A percentile compares a stretch with the other conserved stretches of the same genome.
phyloP scores from a whole-genome alignment of 2,888 invertebrate genomes.

The Drosophila paranaensis region DNA sequence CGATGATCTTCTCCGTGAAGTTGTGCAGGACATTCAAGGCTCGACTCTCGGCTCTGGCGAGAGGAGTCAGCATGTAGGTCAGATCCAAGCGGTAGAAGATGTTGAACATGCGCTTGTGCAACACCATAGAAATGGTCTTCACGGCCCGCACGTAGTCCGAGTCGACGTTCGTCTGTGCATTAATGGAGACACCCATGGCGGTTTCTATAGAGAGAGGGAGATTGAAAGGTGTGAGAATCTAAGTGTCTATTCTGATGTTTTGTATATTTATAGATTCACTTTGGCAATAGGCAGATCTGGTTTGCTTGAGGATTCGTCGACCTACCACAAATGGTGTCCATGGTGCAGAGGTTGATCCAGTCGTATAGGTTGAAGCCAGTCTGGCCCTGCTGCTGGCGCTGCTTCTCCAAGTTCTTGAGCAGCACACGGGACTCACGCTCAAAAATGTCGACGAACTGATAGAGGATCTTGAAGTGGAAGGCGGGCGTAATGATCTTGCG shows the following conservation, averaged over 20 bases:
- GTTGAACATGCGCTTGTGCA: slow-evolving; percentile 84
- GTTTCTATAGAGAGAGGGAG: slow-evolving; percentile 87
- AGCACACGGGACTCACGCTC: slow-evolving; percentile 87
- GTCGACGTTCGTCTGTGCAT: slow-evolving; percentile 89
- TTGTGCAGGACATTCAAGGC: slow-evolving; percentile 85
- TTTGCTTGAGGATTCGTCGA: not conserved
- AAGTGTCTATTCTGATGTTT: not conserved
- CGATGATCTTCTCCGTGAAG: slow-evolving; percentile 87
- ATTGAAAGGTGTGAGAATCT: not conserved
- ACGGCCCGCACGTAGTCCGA: slow-evolving; percentile 91
- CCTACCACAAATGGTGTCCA: slow-evolving; percentile 88
- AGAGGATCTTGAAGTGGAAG: slow-evolving; percentile 92
- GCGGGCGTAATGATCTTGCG: slow-evolving; percentile 91
- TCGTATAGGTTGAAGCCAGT: slow-evolving; percentile 87
- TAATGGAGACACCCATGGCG: slow-evolving; percentile 92
- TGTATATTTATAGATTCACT: not conserved
- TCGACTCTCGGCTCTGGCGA: slow-evolving; percentile 86
- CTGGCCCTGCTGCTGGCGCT: slow-evolving; percentile 86
- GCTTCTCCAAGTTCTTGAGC: slow-evolving; percentile 86
- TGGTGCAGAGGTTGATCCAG: slow-evolving; percentile 87
- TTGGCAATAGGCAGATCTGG: too few species aligned
- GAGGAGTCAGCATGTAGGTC: slow-evolving; percentile 85
- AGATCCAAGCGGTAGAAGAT: slow-evolving; percentile 82
- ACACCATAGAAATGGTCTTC: slow-evolving; percentile 85
- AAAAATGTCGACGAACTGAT: slow-evolving; percentile 90